Percentiles rank a stretch among this genome's conserved stretches.
phyloP scores from a whole-genome alignment of 2,888 invertebrate species.

The Opisthograptis luteolata region DNA sequence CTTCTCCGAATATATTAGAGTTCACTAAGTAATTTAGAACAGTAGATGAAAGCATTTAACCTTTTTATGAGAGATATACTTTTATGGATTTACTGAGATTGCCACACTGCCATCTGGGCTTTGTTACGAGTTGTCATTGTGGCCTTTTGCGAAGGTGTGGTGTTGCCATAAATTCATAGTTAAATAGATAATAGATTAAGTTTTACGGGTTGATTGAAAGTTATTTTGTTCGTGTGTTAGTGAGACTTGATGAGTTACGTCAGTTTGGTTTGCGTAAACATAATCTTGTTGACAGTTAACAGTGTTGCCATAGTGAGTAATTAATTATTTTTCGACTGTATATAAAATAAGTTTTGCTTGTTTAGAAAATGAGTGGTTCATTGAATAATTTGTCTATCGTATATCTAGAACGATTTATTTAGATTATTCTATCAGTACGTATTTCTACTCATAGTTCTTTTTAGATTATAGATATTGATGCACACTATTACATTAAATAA shows the following conservation, averaged over 20 bases:
- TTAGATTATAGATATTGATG: slow-evolving; percentile 60
- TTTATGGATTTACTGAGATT: slow-evolving; percentile 60
- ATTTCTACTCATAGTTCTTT: slow-evolving; percentile 51
- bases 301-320: slow-evolving; percentile 83
- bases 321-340: slow-evolving; percentile 80
- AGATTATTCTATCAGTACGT: slow-evolving; percentile 43
- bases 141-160: slow-evolving; percentile 40
- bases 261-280: slow-evolving; percentile 71
- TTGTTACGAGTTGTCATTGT: slow-evolving; percentile 41
- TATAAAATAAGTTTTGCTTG: slow-evolving; percentile 75
- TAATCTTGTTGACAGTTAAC: slow-evolving; percentile 80
- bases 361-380: slow-evolving; percentile 75
- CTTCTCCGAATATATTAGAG: slow-evolving; percentile 73
- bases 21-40: slow-evolving; percentile 78
- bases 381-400: slow-evolving; percentile 52
- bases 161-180: slow-evolving; percentile 43
- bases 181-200: slow-evolving; percentile 50
- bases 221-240: slow-evolving; percentile 65
- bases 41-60: slow-evolving; percentile 79
- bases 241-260: slow-evolving; percentile 65
- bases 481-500: slow-evolving; percentile 59
- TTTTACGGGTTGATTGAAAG: slow-evolving; percentile 59
- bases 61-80: slow-evolving; percentile 74
- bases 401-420: slow-evolving; percentile 53
- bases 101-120: slow-evolving; percentile 43